phyloP scores from a whole-genome alignment of 2,797 vertebrate genomes.

The Scomberomorus guttatus region DNA sequence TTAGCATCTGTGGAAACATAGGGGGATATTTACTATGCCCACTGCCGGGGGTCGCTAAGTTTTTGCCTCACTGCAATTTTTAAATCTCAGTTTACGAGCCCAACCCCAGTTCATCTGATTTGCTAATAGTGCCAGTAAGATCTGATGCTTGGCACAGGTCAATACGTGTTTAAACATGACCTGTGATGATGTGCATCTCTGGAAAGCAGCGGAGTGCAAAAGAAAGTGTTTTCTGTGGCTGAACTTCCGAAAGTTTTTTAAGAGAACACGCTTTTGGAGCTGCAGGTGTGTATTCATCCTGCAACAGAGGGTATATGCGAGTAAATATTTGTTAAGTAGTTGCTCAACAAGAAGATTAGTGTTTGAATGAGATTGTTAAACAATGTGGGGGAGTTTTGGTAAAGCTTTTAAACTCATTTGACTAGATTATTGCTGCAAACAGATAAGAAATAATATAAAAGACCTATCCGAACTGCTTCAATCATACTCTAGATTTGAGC shows the following conservation, averaged over 20 bases:
- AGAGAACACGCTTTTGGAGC: neutral
- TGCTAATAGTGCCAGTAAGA: neutral
- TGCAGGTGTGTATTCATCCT: no score
- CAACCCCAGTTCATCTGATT: neutral
- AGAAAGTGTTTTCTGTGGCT: neutral
- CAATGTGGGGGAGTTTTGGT: no score
- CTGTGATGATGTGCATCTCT: neutral
- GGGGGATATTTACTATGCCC: neutral
- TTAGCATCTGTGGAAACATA: neutral
- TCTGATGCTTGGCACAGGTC: neutral
- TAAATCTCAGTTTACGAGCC: neutral
- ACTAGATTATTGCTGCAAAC: no score
- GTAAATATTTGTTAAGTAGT: no score
- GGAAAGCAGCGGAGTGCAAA: neutral
- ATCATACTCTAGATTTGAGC: neutral
- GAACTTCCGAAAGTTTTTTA: neutral
- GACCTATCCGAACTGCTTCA: no score
- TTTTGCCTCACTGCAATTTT: neutral
- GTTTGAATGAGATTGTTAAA: no score
- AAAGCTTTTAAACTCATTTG: no score
- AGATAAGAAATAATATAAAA: no score
- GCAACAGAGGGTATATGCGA: no score
- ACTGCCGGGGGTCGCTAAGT: neutral
- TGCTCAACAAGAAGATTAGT: no score
- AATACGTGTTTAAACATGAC: neutral